phyloP scores from a whole-genome alignment of 2,113 vertebrate genomes.

The Mandrillus leucophaeus region DNA sequence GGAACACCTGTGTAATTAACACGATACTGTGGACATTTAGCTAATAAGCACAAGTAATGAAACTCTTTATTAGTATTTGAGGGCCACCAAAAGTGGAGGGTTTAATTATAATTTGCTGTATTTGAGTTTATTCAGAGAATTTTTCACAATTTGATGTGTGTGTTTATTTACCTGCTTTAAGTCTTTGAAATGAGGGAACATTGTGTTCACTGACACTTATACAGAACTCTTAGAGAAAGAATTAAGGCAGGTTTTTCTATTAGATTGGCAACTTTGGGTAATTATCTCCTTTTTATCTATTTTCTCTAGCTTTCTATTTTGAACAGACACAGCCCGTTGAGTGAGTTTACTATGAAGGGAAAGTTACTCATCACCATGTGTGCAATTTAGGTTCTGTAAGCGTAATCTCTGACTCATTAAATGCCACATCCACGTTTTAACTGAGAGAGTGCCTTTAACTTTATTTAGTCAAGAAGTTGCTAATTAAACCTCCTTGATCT shows the following conservation, averaged over 20 bases:
- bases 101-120: background rate
- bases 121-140: background rate
- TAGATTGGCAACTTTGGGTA: background rate
- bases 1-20: background rate
- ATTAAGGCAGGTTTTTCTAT: background rate
- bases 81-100: background rate
- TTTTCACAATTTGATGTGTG: background rate
- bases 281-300: background rate
- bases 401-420: conserved; percentile 34
- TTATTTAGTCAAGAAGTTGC: conserved; percentile 24
- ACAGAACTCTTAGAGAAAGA: background rate
- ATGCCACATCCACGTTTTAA: background rate
- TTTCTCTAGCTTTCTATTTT: conserved; percentile 25
- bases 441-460: background rate
- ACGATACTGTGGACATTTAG: background rate
- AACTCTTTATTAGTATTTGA: background rate
- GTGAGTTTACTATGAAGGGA: background rate
- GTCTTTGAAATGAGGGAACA: background rate
- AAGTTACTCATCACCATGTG: conserved; percentile 29
- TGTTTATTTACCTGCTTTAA: background rate
- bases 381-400: conserved; percentile 31
- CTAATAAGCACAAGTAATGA: background rate
- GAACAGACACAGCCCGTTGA: background rate
- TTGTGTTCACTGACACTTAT: background rate
- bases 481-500: conserved; percentile 33